Conservation (phyloP, 1,140 invertebrate genomes). For the Ladona fulva region DNA sequence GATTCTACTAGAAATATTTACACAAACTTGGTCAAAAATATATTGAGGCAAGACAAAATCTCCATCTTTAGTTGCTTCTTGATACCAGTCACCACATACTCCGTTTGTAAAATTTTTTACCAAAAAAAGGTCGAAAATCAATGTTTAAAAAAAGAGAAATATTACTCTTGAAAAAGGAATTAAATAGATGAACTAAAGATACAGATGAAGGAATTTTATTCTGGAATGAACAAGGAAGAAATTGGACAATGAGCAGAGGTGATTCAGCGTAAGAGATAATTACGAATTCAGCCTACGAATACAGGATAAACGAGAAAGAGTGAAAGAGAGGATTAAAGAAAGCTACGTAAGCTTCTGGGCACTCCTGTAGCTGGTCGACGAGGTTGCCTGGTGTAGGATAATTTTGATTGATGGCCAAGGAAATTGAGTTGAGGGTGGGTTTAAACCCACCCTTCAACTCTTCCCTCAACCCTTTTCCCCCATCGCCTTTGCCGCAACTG, state of each 20-base stretch:
- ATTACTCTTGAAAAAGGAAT: too few relatives aligned
- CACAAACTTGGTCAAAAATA: too few relatives aligned
- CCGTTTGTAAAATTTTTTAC: too few relatives aligned
- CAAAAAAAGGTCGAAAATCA: too few relatives aligned
- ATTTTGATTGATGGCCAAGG: slow-evolving; percentile 4
- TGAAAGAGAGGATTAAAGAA: neutral
- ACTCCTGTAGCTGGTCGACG: neutral
- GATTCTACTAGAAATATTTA: too few relatives aligned
- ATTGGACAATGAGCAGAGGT: neutral
- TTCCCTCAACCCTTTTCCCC: neutral
- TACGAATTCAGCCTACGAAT: neutral
- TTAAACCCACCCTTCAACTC: neutral
- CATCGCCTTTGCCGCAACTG: neutral
- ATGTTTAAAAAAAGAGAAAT: too few relatives aligned
- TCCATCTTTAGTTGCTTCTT: too few relatives aligned
- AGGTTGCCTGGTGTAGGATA: neutral
- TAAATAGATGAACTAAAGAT: too few relatives aligned
- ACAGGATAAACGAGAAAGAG: neutral
- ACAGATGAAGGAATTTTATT: too few relatives aligned
- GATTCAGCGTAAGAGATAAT: neutral
- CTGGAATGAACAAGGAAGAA: neutral
- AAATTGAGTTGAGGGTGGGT: neutral
- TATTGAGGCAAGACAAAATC: too few relatives aligned
- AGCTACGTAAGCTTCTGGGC: neutral
- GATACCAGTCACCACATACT: too few relatives aligned